phyloP scores from a whole-genome alignment of 2,113 vertebrate genomes.

The Cavia aperea region DNA sequence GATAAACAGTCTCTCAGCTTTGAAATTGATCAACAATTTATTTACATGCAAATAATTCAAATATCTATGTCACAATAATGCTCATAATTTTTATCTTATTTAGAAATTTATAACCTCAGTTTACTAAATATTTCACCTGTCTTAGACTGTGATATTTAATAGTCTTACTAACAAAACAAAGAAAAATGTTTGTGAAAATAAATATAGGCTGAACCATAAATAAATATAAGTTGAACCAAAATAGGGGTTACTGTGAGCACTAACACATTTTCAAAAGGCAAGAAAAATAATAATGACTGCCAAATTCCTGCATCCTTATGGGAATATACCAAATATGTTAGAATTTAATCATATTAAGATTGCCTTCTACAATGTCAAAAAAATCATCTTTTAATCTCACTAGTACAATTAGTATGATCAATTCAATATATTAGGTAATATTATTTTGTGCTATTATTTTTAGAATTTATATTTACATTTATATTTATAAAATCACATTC shows the following conservation, averaged over 20 bases:
- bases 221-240: background rate
- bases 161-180: background rate
- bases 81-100: background rate
- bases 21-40: background rate
- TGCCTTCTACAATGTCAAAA: background rate
- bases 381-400: slow-evolving; percentile 18
- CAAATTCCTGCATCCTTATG: background rate
- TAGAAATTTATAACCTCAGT: background rate
- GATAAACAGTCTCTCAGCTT: background rate
- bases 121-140: background rate
- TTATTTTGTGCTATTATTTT: background rate
- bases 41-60: background rate
- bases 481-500: background rate
- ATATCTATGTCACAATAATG: background rate
- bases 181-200: background rate
- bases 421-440: background rate
- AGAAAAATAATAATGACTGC: background rate
- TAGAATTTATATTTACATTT: background rate
- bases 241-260: background rate
- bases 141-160: background rate
- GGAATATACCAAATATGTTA: background rate
- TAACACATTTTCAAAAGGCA: background rate
- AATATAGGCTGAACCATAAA: background rate
- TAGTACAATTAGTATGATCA: background rate
- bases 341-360: background rate